Percentiles rank a stretch among this genome's conserved stretches.
phyloP scores from a whole-genome alignment of 2,888 invertebrate species.

The Drosophila buzzatii region DNA sequence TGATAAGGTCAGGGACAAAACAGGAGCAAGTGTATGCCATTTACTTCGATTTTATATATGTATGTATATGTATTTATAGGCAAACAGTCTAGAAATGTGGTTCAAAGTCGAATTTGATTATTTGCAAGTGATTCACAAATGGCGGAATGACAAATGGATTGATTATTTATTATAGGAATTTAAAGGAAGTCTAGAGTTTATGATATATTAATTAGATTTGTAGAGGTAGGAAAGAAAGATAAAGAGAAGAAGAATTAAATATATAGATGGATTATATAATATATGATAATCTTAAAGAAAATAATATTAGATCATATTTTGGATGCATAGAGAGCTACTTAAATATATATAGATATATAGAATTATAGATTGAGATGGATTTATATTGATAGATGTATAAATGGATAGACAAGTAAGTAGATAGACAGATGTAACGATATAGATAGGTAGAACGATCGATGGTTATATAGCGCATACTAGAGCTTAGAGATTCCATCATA shows the following conservation, averaged over 20 bases:
- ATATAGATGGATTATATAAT: background rate
- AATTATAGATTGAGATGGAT: background rate
- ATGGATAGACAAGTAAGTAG: background rate
- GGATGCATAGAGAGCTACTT: background rate
- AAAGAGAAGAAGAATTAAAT: background rate
- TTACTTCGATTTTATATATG: constrained; percentile 3
- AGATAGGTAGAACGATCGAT: background rate
- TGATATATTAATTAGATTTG: background rate
- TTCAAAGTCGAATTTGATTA: constrained; percentile 33
- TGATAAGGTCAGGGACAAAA: constrained; percentile 52
- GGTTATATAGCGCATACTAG: too few relatives aligned
- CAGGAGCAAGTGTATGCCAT: constrained; percentile 42
- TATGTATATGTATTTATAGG: background rate
- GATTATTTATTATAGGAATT: constrained; percentile 4
- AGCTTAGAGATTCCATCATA: too few relatives aligned
- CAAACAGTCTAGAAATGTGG: constrained; percentile 12
- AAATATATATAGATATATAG: background rate
- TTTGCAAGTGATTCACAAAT: constrained; percentile 20
- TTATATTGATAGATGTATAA: background rate
- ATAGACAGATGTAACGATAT: background rate
- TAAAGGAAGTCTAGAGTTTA: background rate
- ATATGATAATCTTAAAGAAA: background rate
- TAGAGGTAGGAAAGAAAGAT: background rate
- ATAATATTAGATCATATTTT: too few relatives aligned
- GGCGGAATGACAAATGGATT: background rate